A percentile compares a stretch with the other conserved stretches of the same genome.
phyloP scores from a whole-genome alignment of 2,888 invertebrate species.

The Camponotus fellah region DNA sequence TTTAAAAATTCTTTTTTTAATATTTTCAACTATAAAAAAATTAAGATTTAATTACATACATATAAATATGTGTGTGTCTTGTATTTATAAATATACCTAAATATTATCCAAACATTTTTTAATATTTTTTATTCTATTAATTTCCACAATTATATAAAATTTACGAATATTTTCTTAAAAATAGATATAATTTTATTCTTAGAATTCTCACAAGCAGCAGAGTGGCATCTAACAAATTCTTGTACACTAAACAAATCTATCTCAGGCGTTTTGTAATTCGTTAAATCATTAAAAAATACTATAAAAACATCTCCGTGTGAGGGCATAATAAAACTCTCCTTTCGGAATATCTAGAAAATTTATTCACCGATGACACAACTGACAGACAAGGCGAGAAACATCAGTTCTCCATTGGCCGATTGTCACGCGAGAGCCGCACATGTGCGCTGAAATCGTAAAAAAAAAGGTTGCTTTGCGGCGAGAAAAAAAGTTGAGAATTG shows the following conservation, averaged over 20 bases:
- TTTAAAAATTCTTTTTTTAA: background rate
- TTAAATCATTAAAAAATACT: constrained; percentile 1
- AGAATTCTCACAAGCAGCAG: background rate
- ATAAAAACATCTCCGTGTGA: constrained; percentile 2
- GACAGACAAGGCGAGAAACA: constrained; percentile 43
- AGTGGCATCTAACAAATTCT: background rate
- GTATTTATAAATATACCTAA: background rate
- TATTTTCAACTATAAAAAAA: background rate
- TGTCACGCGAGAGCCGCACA: constrained; percentile 56
- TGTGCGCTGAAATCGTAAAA: constrained; percentile 42
- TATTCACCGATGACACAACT: constrained; percentile 19
- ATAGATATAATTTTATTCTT: background rate
- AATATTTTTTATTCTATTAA: background rate
- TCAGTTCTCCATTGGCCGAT: constrained; percentile 62
- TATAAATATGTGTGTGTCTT: background rate
- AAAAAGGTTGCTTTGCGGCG: background rate
- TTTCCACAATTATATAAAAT: background rate
- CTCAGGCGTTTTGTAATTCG: background rate
- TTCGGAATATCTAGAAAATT: background rate
- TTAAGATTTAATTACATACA: constrained; percentile 1
- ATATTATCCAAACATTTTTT: background rate
- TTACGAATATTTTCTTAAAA: background rate
- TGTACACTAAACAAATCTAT: background rate
- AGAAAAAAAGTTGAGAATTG: constrained; percentile 33
- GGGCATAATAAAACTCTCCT: background rate